Evolutionary conservation across 1,140 invertebrate species (phyloP), one percentile per base, ranked within the genome.

Genomic region (Sycobia sp.): DNA sequence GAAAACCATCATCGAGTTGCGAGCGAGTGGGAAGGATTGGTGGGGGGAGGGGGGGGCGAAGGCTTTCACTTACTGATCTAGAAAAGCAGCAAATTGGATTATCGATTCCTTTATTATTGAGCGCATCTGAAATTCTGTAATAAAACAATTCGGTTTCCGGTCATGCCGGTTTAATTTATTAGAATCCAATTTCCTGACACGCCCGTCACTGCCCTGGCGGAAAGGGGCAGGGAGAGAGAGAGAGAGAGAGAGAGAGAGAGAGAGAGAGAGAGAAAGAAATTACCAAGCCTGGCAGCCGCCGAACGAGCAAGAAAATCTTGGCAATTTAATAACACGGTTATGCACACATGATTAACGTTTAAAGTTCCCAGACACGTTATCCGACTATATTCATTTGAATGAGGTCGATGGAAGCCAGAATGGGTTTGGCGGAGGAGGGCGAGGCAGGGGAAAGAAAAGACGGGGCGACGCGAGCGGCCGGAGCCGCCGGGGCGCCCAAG

Each of bases 331-430:
- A 56, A 56, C 25, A 29, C n/a, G 39, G 16, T 56, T 56, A 49
- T 18, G 44, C 43, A 58, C 44, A 58, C 44, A 49, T 36, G 44
- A 58, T 51, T 51, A 50, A 61, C 49, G 53, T 53, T 61, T 53
- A 34, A 61, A 43, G 38, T 53, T 44, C 11, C 8, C 14, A 16
- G 27, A 23, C 56, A 34, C 20, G 18, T 49, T 47, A 58, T 49
- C 41, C 44, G 32, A 47, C 34, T 47, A 38, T 23, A 38, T 58
- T 36, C 32, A 49, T 36, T 58, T 9, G 56, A 58, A 49, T 41
- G 25, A 51, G 39, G 46, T 38, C 20, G 20, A 25, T 22, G 55
- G 38, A 7, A 55, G 25, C 53, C 16, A 32, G 11, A 55, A 25
- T 32, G n/a, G n/a, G n/a, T n/a, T n/a, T n/a, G n/a, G 39, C 18